phyloP scores from a whole-genome alignment of 2,888 invertebrate species.

The Machimus atricapillus region DNA sequence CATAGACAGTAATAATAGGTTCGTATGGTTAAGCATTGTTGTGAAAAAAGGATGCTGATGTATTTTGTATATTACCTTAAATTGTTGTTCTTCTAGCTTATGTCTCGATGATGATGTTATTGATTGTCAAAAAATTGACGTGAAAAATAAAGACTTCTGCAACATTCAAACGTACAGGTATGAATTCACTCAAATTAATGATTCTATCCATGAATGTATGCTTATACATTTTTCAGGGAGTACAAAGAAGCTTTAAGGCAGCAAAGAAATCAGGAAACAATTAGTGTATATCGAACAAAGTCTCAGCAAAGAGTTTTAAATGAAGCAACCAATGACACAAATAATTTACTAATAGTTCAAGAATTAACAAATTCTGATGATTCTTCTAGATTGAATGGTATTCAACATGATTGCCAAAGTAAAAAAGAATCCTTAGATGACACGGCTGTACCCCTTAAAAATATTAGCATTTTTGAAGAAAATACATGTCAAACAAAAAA shows the following conservation, averaged over 20 bases:
- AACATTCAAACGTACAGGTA: conserved; percentile 59
- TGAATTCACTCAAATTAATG: background rate
- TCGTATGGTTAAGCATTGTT: background rate
- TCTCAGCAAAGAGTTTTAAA: conserved; percentile 60
- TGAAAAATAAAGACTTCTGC: conserved; percentile 57
- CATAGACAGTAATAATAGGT: background rate
- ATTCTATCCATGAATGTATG: conserved; percentile 7
- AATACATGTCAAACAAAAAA: conserved; percentile 57
- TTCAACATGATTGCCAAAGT: background rate
- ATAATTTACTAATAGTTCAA: conserved; percentile 46
- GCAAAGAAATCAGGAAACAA: conserved; percentile 79
- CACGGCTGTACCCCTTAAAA: background rate
- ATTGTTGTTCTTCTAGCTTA: background rate
- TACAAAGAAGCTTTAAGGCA: conserved; percentile 89
- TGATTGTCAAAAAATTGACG: conserved; percentile 40
- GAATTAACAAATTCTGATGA: background rate
- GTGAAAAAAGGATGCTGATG: background rate
- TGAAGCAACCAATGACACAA: conserved; percentile 47
- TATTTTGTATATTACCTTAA: conserved; percentile 4
- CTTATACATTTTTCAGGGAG: conserved; percentile 68
- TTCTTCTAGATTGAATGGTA: background rate
- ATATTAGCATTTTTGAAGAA: background rate
- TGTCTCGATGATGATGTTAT: conserved; percentile 32
- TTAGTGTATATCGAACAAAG: conserved; percentile 70
- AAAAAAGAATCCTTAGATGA: background rate